Conservation (phyloP, 53 echinoderm and acorn worm genomes). For the Henricia sp. region DNA sequence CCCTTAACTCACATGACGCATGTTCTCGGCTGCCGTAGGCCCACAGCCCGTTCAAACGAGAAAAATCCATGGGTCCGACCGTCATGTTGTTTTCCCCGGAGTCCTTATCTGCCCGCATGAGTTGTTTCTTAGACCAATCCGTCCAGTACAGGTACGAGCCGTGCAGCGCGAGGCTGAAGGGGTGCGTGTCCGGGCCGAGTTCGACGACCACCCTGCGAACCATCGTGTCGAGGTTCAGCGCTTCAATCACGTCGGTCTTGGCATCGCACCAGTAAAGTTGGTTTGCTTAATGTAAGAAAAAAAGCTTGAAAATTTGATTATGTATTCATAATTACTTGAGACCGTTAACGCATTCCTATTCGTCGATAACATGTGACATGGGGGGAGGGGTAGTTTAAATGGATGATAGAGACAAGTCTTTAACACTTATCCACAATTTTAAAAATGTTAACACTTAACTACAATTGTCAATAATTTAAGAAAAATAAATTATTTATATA, state of each 20-base stretch:
- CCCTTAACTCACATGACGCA: constrained; percentile 13
- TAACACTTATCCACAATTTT: too few species aligned
- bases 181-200: constrained; percentile 60
- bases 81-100: constrained; percentile 39
- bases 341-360: neutral
- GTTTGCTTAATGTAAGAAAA: constrained; percentile 21
- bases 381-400: too few species aligned
- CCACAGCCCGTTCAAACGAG: constrained; percentile 64
- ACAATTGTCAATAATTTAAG: too few species aligned
- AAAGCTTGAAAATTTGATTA: neutral
- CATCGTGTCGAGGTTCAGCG: constrained; percentile 29
- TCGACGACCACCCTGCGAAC: constrained; percentile 59
- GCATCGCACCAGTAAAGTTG: constrained; percentile 96
- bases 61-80: constrained; percentile 53
- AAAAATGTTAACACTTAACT: too few species aligned
- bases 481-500: too few species aligned
- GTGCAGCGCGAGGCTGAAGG: constrained; percentile 80
- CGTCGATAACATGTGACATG: too few species aligned
- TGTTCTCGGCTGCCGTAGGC: constrained; percentile 38
- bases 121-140: constrained; percentile 74
- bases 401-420: too few species aligned
- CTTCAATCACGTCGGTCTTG: constrained; percentile 69
- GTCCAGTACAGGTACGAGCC: constrained; percentile 85
- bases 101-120: constrained; percentile 77
- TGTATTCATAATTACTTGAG: neutral